Base-by-base conservation (phyloP, 2,888 invertebrate species). In the Frankliniella fusca region DNA sequence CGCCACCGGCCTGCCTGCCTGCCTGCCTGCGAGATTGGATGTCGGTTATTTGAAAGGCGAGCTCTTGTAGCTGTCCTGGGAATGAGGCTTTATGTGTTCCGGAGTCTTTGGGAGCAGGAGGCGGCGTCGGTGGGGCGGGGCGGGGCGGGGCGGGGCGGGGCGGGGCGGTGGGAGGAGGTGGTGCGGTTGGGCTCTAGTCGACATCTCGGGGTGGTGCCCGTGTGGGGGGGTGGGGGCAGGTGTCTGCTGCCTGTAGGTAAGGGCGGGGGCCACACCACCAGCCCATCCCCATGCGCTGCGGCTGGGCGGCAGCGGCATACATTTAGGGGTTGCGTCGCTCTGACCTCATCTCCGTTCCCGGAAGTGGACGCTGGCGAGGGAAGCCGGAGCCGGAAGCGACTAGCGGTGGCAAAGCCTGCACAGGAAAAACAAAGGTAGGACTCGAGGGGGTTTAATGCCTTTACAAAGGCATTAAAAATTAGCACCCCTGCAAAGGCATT, bases 31-130 rank as follows among this genome's bases (percentile, higher is more conserved):
- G 70, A 70, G 70, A 70, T 70, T 70, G 70, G 70, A 70, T 70
- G 70, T 70, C 70, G 70, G 70, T 70, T 70, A 70, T 70, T 70
- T 70, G 70, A 70, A 70, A 70, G 70, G 70, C 70, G 70, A 70
- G 70, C 70, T 70, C 23, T 23, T 70, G 61, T 61, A 61, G 61
- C 61, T 61, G 61, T 70, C 23, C 70, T 23, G 70, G 70, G 70
- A 70, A 70, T 70, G 70, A 70, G 70, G 70, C 70, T 70, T 70
- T 70, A 70, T 70, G 70, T 70, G 70, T 70, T 70, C 70, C 70
- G 70, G 70, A 70, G 70, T 70, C 23, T 70, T 9, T 11, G 9
- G 70, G 23, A 38, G 70, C 23, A 81, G 83, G 81, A 81, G 20
- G 70, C 18, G 54, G 49, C 38, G 80, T n/a, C 18, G 54, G 49